Conservation (phyloP, 2,888 invertebrate species). For the Tenthredo distinguenda region DNA sequence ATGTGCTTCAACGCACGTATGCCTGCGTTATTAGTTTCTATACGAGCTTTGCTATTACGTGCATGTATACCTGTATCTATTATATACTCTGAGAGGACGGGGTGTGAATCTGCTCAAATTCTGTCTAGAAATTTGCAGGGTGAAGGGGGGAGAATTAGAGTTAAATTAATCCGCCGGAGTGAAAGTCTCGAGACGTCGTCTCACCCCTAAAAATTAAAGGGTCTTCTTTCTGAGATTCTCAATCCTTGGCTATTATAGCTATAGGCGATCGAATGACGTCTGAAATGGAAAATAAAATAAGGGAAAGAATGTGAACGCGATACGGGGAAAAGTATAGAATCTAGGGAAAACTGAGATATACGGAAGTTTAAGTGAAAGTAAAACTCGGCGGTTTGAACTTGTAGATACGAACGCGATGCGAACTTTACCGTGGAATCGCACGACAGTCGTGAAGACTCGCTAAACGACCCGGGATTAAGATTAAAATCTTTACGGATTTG, state of each 20-base stretch:
- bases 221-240: too few species aligned
- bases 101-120: constrained; percentile 2
- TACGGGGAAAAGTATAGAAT: not conserved
- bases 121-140: not conserved
- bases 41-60: not conserved
- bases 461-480: constrained; percentile 43
- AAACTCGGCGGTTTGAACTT: constrained; percentile 1
- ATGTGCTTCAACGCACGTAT: not conserved
- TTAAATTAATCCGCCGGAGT: not conserved
- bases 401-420: not conserved
- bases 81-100: not conserved
- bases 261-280: not conserved
- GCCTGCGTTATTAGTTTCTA: not conserved
- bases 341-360: too few species aligned
- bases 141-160: not conserved
- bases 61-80: too few species aligned
- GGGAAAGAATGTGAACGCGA: not conserved
- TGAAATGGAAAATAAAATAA: not conserved
- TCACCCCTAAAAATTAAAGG: too few species aligned
- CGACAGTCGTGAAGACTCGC: constrained; percentile 13
- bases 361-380: not conserved
- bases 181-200: not conserved
- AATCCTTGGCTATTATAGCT: too few species aligned
- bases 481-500: constrained; percentile 47
- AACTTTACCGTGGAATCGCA: not conserved